A percentile compares a stretch with the other conserved stretches of the same genome.
Conservation (phyloP, 2,888 invertebrate species). For the Geotrupes spiniger region DNA sequence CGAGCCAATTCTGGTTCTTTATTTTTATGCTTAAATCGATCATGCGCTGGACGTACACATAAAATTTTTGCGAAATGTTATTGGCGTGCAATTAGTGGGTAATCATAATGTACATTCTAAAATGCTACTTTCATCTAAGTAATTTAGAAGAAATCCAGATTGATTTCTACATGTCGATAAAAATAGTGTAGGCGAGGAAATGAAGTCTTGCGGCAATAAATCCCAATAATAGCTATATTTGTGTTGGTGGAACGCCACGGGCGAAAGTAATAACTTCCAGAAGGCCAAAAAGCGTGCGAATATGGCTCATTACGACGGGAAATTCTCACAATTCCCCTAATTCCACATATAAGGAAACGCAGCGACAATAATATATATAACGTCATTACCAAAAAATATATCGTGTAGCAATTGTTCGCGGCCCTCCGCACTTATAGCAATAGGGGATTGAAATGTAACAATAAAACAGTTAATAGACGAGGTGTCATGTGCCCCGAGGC, state of each 20-base stretch:
- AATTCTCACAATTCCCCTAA: conserved; percentile 33
- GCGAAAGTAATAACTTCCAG: not conserved
- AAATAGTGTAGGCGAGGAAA: too few relatives aligned
- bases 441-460: conserved; percentile 50
- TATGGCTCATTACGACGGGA: conserved; percentile 38
- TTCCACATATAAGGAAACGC: conserved; percentile 38
- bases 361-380: conserved; percentile 39
- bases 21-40: too few relatives aligned
- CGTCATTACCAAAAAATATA: conserved; percentile 46
- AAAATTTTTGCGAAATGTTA: too few relatives aligned
- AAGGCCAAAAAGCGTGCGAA: conserved; percentile 35
- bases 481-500: conserved; percentile 49
- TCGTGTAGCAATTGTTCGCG: conserved; percentile 36
- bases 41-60: too few relatives aligned
- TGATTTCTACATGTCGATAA: too few relatives aligned
- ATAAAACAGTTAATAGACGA: conserved; percentile 53
- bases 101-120: too few relatives aligned
- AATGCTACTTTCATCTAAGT: too few relatives aligned
- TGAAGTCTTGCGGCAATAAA: not conserved
- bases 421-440: conserved; percentile 34
- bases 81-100: too few relatives aligned
- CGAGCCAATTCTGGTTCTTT: too few relatives aligned
- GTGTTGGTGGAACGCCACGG: too few relatives aligned
- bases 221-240: not conserved
- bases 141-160: too few relatives aligned